These are phyloP conservation scores for Marmota monax DNA, from an alignment of 2,113 vertebrate genomes.

Conservation along the genomic window DNA sequence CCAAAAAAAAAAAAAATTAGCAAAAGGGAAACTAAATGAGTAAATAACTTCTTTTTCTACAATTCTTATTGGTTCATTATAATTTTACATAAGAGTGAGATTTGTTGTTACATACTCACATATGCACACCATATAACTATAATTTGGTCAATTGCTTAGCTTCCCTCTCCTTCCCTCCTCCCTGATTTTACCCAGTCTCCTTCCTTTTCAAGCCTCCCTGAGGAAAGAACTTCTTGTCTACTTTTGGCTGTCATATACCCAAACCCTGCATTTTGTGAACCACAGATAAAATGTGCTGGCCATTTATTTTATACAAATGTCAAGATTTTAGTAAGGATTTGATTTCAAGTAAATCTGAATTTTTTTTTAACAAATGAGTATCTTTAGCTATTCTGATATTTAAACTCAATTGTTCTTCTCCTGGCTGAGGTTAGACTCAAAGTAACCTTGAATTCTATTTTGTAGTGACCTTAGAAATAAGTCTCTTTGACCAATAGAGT, in stretches of 20 bases:
- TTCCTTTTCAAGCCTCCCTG: too few relatives aligned
- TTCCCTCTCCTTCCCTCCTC: too few relatives aligned
- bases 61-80: too few relatives aligned
- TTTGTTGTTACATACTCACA: too few relatives aligned
- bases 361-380: neutral
- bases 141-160: too few relatives aligned
- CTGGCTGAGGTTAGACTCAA: neutral
- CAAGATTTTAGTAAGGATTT: constrained; percentile 17
- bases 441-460: neutral
- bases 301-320: neutral
- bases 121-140: too few relatives aligned
- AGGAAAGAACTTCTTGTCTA: neutral
- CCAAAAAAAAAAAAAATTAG: neutral
- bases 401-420: neutral
- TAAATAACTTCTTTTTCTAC: neutral
- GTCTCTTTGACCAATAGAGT: neutral
- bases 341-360: neutral
- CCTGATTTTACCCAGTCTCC: too few relatives aligned
- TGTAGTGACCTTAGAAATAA: neutral
- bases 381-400: neutral
- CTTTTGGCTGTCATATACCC: neutral
- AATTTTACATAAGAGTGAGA: too few relatives aligned
- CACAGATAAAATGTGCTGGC: neutral
- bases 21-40: neutral
- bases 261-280: neutral